Evolutionary conservation across 2,113 vertebrate species (phyloP).

Genomic region (Melanocharis versteri): DNA sequence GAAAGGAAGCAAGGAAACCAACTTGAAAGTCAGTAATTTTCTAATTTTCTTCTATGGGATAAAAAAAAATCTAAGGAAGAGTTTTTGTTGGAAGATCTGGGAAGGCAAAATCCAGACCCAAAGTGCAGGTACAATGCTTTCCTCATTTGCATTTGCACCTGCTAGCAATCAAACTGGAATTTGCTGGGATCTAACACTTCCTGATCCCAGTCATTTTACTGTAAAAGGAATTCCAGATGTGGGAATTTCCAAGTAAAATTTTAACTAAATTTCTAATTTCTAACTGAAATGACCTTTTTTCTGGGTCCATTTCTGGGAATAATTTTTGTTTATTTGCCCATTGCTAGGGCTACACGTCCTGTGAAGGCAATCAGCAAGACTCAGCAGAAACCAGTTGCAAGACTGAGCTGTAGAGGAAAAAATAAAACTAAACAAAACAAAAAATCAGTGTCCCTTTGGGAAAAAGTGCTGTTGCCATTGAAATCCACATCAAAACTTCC

Average conservation of each 20-base stretch:
- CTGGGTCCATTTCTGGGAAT: neutral
- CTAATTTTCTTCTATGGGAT: neutral
- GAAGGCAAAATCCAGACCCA: neutral
- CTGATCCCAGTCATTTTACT: neutral
- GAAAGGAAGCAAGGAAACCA: neutral
- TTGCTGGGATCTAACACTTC: neutral
- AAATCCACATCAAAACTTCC: conserved; percentile 45
- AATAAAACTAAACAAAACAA: rapidly evolving
- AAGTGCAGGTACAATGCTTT: neutral
- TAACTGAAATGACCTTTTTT: neutral
- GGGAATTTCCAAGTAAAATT: neutral
- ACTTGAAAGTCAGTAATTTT: conserved; percentile 9
- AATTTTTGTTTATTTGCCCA: neutral
- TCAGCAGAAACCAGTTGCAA: neutral
- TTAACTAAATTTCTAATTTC: neutral
- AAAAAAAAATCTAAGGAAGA: neutral
- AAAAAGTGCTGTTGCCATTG: neutral
- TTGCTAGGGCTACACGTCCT: neutral
- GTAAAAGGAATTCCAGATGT: conserved; percentile 29
- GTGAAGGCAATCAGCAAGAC: neutral
- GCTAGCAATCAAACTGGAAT: conserved; percentile 25
- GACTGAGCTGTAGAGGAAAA: neutral
- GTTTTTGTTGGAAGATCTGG: neutral
- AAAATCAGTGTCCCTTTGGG: neutral
- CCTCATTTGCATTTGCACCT: conserved; percentile 18